These are phyloP conservation scores for Corythornis vintsioides DNA, from an alignment of 2,113 vertebrate species.

Conservation along the genomic window DNA sequence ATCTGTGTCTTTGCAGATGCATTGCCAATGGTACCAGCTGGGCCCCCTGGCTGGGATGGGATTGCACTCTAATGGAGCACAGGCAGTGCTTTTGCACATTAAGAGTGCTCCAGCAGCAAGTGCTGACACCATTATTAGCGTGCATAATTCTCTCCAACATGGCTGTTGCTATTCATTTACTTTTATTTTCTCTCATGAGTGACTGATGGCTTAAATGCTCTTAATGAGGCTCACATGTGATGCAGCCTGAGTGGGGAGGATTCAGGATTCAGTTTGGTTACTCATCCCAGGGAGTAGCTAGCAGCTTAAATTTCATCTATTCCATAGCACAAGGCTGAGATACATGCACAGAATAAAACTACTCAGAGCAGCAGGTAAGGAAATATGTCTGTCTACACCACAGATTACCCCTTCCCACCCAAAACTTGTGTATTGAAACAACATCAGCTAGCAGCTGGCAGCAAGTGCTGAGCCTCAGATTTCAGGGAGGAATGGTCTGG, in stretches of 20 bases:
- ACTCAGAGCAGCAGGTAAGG: neutral
- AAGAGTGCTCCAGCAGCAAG: neutral
- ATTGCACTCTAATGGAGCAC: neutral
- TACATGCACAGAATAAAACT: neutral
- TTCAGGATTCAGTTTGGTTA: neutral
- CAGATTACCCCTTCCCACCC: neutral
- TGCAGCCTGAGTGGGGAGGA: neutral
- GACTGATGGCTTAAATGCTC: neutral
- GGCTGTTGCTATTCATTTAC: neutral
- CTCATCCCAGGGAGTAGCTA: neutral
- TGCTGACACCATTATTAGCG: slow-evolving; percentile 19
- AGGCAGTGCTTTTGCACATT: neutral
- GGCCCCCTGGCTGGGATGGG: neutral
- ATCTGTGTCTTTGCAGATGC: neutral
- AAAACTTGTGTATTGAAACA: accelerated
- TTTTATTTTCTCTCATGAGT: neutral
- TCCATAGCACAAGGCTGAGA: neutral
- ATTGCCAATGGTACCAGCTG: neutral
- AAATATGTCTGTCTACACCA: accelerated
- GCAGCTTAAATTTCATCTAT: neutral
- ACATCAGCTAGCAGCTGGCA: neutral
- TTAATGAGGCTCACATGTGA: neutral
- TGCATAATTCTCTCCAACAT: neutral
- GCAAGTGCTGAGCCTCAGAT: neutral
- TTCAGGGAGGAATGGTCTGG: neutral